Evolutionary conservation across 2,888 invertebrate species (phyloP), one percentile per base, ranked within the genome.

Genomic region (Volucella zonaria): DNA sequence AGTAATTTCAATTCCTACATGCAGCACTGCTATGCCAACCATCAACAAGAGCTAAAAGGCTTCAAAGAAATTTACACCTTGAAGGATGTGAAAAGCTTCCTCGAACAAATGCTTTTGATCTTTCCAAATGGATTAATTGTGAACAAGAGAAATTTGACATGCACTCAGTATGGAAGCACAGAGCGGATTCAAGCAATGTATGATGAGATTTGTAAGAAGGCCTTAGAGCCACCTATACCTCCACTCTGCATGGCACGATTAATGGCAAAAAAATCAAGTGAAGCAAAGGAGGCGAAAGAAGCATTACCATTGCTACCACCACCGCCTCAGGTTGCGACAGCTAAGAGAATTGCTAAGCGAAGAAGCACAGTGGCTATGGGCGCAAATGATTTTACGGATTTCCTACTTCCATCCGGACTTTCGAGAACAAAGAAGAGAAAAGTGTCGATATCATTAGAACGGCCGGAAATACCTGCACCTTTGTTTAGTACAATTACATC

Each of bases 91-190:
- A 82, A 74, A 10, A 87, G 87, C 40, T 90, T 87, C 68, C 87
- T 90, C 1, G 54, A 87, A 12, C 88, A 89, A 61, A 74, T 90
- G 47, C 81, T 89, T 23, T 64, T 90, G 15, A 88, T 91, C 42
- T 91, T 91, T 61, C 89, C 89, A 4, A 91, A 89, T 68, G 91
- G 91, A 0, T 80, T 91, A 2, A 86, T 90, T 8, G 77, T 91
- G 0, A 89, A 88, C 43, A 90, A 90, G 66, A 88, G 80, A 58
- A 89, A 89, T 66, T 79, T 91, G 15, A 67, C 81, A 0, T 74
- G 86, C 0, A 90, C 90, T 0, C 87, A 87, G 47, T 89, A 81
- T 61, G 82, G 85, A 0, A 74, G 87, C 3, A 74, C 77, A 14
- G 89, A 89, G 0, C 2, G 49, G 2, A 89, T 90, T 42, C 12